Evolutionary conservation across 1,140 invertebrate species (phyloP).

Genomic region (Capitella teleta): DNA sequence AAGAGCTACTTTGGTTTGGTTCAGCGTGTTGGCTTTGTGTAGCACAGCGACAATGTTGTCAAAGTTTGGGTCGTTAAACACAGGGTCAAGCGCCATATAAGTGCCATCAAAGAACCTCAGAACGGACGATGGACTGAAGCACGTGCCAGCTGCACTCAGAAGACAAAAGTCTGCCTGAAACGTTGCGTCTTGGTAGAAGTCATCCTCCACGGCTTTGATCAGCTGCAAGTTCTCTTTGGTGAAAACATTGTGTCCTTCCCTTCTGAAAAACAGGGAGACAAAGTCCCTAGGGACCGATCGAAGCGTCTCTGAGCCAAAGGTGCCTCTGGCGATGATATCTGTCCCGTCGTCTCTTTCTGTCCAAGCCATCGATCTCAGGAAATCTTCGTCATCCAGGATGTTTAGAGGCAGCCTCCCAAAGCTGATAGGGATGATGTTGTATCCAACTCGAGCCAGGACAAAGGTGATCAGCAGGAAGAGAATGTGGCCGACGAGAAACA

Average conservation of each 20-base stretch:
- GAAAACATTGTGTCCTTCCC: slow-evolving; percentile 5
- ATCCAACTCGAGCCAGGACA: slow-evolving; percentile 12
- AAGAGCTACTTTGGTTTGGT: not conserved
- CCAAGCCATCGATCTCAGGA: slow-evolving; percentile 15
- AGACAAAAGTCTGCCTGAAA: slow-evolving; percentile 3
- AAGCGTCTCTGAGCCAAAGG: not conserved
- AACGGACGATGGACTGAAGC: slow-evolving; percentile 9
- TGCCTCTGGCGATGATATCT: not conserved
- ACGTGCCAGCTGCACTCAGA: slow-evolving; percentile 1
- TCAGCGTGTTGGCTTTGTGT: slow-evolving; percentile 6
- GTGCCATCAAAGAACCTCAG: slow-evolving; percentile 14
- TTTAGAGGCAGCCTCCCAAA: slow-evolving; percentile 18
- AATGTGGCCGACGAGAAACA: not conserved
- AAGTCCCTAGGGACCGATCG: not conserved
- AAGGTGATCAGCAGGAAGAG: slow-evolving; percentile 14
- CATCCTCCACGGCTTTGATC: slow-evolving; percentile 4
- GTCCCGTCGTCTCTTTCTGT: not conserved
- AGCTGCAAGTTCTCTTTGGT: not conserved
- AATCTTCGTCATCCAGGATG: slow-evolving; percentile 14
- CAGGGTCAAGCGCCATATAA: not conserved
- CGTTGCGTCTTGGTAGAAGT: slow-evolving; percentile 3
- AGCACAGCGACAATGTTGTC: slow-evolving; percentile 9
- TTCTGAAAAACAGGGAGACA: slow-evolving; percentile 3
- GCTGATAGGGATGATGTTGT: slow-evolving; percentile 18
- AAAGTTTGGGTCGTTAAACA: slow-evolving; percentile 11